Percentiles rank a stretch among this genome's conserved stretches.
Evolutionary conservation across 2,888 invertebrate species (phyloP).

Genomic region (Orchesellides sinensis): DNA sequence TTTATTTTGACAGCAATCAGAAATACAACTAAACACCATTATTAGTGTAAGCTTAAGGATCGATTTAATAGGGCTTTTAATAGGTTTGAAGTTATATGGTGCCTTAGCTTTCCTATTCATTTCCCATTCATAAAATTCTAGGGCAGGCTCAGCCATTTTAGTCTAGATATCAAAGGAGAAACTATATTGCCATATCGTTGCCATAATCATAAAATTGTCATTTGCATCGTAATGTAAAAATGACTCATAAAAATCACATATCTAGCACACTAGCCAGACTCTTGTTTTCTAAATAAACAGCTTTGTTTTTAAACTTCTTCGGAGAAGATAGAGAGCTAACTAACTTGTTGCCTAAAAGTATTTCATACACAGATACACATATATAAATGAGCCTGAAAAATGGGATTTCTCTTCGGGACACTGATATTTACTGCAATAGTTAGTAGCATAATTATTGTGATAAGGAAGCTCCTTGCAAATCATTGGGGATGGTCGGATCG

Average conservation of each 20-base stretch:
- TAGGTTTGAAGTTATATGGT: too few species aligned
- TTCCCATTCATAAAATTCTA: too few species aligned
- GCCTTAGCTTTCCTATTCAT: too few species aligned
- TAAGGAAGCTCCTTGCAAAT: conserved; percentile 33
- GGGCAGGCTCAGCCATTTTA: too few species aligned
- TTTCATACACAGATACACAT: not conserved
- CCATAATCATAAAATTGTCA: too few species aligned
- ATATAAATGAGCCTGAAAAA: not conserved
- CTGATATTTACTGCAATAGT: conserved; percentile 27
- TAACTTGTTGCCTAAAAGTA: not conserved
- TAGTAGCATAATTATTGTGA: conserved; percentile 28
- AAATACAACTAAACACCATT: too few species aligned
- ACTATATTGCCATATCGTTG: too few species aligned
- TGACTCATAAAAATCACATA: not conserved
- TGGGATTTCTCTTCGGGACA: conserved; percentile 33
- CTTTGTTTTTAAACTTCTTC: not conserved
- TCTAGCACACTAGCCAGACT: not conserved
- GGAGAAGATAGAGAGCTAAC: not conserved
- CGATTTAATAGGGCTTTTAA: too few species aligned
- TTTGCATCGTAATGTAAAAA: too few species aligned
- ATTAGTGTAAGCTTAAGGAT: too few species aligned
- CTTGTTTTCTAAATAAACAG: not conserved
- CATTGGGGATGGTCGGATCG: conserved; percentile 46
- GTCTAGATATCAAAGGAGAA: too few species aligned
- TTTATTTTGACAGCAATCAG: too few species aligned